Base-by-base conservation (phyloP, 2,113 vertebrate species). In the Bucco capensis region DNA sequence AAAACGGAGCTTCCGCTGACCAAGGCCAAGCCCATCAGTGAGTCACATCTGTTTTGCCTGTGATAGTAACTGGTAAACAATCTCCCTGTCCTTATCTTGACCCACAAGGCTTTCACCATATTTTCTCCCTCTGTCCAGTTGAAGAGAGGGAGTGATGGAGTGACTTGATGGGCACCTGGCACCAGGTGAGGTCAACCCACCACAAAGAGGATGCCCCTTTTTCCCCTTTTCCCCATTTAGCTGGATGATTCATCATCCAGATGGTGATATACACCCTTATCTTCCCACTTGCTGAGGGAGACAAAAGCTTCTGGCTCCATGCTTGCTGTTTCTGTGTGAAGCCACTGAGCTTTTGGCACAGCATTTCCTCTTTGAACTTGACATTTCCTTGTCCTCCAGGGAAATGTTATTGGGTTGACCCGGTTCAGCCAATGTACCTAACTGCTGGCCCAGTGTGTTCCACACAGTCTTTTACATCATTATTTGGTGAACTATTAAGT, bases 401-500 rank as follows among this genome's bases (percentile, higher is more conserved):
- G 81, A 87, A 82, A 81, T 75, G n/a, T 4, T 60, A 7, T 74
- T 86, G 86, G 4, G 5, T 49, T 90, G 86, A 72, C 80, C 53
- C 49, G 2, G 2, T 75, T 81, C 61, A 72, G 33, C 22, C 57
- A 62, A n/a, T 5, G 37, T 40, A 60, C 44, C 24, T 0, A 1
- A 30, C 40, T 81, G 33, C 77, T 83, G 40, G 60, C 50, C 87
- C 61, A 69, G 42, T 35, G 33, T 5, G 0, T 82, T 31, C 61
- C 46, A 46, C 12, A 5, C 25, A 50, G 56, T 46, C 23, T 67
- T 90, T 70, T 54, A 76, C 66, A 90, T 90, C 70, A 70, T 88
- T 90, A 78, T 79, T 89, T 87, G 74, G 66, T 76, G 71, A 90
- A 78, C 83, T 75, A 57, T 69, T 95, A 66, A 82, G 91, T 94